Base-by-base conservation (phyloP, 1,140 invertebrate genomes). In the Zaprionus tsacasi region DNA sequence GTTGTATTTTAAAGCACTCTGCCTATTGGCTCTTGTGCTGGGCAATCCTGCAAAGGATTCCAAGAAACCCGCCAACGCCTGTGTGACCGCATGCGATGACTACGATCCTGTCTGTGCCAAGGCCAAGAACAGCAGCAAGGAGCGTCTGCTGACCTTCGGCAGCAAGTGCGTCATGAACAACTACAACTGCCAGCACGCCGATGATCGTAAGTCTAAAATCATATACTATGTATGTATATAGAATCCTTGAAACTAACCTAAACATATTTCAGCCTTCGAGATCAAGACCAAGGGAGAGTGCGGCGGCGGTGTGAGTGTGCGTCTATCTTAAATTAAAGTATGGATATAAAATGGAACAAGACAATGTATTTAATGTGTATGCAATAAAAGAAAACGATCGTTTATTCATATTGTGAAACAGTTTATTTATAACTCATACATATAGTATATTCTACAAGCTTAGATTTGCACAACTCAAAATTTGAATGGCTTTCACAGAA, bases 111-210 rank as follows among this genome's bases (percentile, higher is more conserved):
- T 92, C 33, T 92, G 91, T 36, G 86, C 82, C 17, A 82, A 70
- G 36, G 79, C 86, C 30, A 91, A 91, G 61, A 92, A 81, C 70
- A 79, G 89, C 38, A 90, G 55, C 69, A 92, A 92, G 81, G 90
- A 91, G 27, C 76, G 79, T 12, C 73, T 92, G 1, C 6, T 92
- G 3, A 92, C 91, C 7, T 92, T 92, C 61, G 91, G 91, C 40
- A 92, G 76, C 61, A 65, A 71, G 3, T 92, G 91, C 38, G 91
- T 92, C 12, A 79, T 92, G 89, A 56, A 69, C 55, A 92, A 91
- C 52, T 92, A 91, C 71, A 92, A 92, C 55, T 92, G 91, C 60
- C 80, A 91, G 43, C 91, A 92, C 33, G 69, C 76, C 17, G 89
- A 92, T 48, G 91, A 90, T 71, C 91, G 91, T 92, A 64, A 90